phyloP scores from a whole-genome alignment of 2,888 invertebrate genomes.

The Mylabris sibirica region DNA sequence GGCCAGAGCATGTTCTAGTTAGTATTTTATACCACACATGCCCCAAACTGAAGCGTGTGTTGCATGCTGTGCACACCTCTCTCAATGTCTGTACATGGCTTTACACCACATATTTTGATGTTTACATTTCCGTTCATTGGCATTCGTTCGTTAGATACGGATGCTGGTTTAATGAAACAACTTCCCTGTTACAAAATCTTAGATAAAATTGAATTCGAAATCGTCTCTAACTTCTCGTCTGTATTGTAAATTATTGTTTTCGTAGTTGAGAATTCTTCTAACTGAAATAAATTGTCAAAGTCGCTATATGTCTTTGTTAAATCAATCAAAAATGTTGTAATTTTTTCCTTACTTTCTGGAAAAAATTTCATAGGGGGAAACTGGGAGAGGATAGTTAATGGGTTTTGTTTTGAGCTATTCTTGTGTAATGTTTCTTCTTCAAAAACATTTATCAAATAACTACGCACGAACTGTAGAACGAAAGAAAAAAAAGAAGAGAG shows the following conservation, averaged over 20 bases:
- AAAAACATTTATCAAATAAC: constrained; percentile 15
- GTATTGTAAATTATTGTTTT: not conserved
- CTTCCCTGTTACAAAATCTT: no score
- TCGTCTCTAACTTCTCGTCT: no score
- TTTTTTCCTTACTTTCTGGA: not conserved
- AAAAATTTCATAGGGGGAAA: not conserved
- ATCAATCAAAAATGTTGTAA: constrained; percentile 13
- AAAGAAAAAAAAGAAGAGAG: not conserved
- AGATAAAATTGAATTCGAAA: no score
- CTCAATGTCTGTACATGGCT: no score
- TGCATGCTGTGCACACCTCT: no score
- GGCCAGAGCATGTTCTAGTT: no score
- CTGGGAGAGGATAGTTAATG: not conserved
- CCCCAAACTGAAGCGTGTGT: no score
- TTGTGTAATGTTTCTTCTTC: constrained; percentile 10
- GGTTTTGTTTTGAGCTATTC: not conserved
- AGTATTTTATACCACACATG: no score
- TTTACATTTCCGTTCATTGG: no score
- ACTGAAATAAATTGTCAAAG: not conserved
- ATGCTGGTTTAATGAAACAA: no score
- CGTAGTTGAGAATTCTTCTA: not conserved
- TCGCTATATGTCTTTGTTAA: not conserved
- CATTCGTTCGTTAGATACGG: no score
- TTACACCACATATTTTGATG: no score
- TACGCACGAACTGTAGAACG: constrained; percentile 8